Conservation (phyloP, 2,797 vertebrate genomes). For the Coreius guichenoti region DNA sequence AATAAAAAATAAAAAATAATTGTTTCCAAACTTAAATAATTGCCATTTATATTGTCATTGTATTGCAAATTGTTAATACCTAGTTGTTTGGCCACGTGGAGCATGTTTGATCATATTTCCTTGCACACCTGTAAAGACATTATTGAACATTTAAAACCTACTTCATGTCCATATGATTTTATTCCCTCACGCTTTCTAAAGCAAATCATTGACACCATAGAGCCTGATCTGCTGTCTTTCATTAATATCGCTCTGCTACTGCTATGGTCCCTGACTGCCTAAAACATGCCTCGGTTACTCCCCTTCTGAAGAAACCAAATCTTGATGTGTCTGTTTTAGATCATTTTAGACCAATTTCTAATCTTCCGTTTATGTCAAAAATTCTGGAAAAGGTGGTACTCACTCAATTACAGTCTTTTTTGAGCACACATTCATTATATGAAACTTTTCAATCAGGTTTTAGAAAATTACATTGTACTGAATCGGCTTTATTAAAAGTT, state of each 20-base stretch:
- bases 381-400: not conserved
- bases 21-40: not conserved
- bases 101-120: not conserved
- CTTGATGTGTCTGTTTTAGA: no score
- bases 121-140: not conserved
- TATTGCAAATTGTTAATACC: not conserved
- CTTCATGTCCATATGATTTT: not conserved
- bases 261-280: no score
- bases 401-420: not conserved
- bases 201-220: no score
- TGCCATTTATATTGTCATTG: not conserved
- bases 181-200: not conserved
- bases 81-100: not conserved
- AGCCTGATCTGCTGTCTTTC: no score
- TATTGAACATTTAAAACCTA: not conserved
- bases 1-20: not conserved
- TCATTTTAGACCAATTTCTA: no score
- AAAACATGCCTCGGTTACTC: no score
- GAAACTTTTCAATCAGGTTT: not conserved
- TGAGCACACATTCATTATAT: not conserved
- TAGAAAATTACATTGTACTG: not conserved
- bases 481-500: not conserved
- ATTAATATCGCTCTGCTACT: no score
- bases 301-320: no score
- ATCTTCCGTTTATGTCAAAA: no score